Conservation (phyloP, 2,113 vertebrate species). For the Mandrillus leucophaeus region DNA sequence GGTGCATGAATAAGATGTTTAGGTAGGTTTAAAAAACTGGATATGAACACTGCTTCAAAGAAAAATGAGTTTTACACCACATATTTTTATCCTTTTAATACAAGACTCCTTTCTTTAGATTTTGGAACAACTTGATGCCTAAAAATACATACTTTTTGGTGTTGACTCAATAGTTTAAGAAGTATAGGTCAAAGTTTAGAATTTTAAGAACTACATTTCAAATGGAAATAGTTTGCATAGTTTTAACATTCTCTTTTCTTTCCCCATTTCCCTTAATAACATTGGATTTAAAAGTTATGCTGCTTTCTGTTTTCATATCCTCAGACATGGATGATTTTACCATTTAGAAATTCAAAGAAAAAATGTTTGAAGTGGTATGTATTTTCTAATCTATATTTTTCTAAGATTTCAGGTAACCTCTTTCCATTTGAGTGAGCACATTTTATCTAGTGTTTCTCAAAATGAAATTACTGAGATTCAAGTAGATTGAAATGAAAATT, state of each 20-base stretch:
- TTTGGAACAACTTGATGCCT: neutral
- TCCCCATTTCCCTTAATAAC: constrained; percentile 58
- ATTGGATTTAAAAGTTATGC: constrained; percentile 52
- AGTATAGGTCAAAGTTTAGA: constrained; percentile 16
- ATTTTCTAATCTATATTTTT: neutral
- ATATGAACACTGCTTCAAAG: constrained; percentile 60
- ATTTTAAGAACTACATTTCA: constrained; percentile 57
- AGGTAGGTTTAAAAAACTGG: constrained; percentile 66
- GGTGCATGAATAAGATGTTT: constrained; percentile 69
- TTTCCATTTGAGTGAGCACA: neutral
- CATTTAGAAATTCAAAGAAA: constrained; percentile 16
- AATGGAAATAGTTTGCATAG: constrained; percentile 64
- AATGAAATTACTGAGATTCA: constrained; percentile 18
- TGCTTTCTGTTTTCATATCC: constrained; percentile 77
- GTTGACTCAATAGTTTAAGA: constrained; percentile 48
- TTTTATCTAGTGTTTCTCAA: neutral
- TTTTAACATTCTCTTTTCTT: constrained; percentile 59
- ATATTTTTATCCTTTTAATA: constrained; percentile 47
- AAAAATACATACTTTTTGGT: constrained; percentile 26
- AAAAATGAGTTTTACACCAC: neutral
- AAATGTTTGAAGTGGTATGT: neutral
- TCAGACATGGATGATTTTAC: constrained; percentile 79
- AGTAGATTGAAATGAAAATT: neutral
- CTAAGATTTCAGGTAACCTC: neutral
- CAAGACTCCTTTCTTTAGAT: constrained; percentile 36